Base-by-base conservation (phyloP, 2,113 vertebrate species). In the Oncorhynchus keta region DNA sequence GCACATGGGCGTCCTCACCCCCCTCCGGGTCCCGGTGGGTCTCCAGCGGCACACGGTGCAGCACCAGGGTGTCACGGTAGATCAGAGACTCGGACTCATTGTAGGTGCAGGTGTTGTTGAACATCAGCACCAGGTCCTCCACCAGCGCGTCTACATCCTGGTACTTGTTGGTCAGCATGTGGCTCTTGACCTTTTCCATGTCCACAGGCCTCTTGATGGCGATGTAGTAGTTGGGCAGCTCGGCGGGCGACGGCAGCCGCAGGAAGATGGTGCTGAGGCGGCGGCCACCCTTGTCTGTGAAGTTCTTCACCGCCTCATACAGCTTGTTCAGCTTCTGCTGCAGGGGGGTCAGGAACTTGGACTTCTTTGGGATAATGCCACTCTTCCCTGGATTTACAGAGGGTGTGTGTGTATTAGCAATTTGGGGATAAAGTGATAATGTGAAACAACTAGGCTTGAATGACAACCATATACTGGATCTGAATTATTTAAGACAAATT, bases 161-260 rank as follows among this genome's bases (percentile, higher is more conserved):
- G 91, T 98, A 99, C 75, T 99, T 99, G 78, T 99, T 99, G 62
- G 97, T 94, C 94, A 99, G 94, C 96, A 99, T 99, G 86, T 99
- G 97, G 81, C 95, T 97, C 90, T 95, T 95, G 85, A 99, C 95
- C 89, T 98, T 98, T 87, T 99, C 98, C 97, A 99, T 98, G 91
- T 99, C 98, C 77, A 99, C 94, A 0, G 98, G 98, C 68, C 96
- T 98, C 85, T 99, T 99, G 89, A 99, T 99, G 70, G 98, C 98
- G 18, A 99, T 82, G 14, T 99, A 99, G 86, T 99, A 99, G 88
- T 99, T 97, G 0, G 98, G 98, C n/a, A 99, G 94, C 84, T 99
- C 98, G 0, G 97, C 95, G 1, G 97, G 96, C n/a, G 98, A 98
- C 0, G 97, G 98, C 77, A 99, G 94, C n/a, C 98, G 93, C 83